Evolutionary conservation across 2,888 invertebrate genomes (phyloP).

Genomic region (Aspidiotus rigidus): DNA sequence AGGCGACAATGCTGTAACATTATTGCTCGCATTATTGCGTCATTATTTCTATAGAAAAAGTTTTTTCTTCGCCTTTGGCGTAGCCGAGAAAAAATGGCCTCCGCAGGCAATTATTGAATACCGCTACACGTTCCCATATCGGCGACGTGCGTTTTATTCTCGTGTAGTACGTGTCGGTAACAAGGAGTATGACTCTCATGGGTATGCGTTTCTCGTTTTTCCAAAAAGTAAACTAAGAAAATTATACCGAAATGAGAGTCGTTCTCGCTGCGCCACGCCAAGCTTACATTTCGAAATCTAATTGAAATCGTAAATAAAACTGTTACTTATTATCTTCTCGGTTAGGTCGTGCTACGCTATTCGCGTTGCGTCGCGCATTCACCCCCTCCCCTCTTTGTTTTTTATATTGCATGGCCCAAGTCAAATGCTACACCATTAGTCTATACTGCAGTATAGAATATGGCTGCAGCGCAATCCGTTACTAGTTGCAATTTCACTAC

Average conservation of each 20-base stretch:
- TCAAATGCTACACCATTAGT: no score
- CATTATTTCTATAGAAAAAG: neutral
- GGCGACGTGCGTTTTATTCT: neutral
- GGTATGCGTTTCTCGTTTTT: neutral
- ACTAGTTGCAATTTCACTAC: no score
- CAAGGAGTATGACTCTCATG: neutral
- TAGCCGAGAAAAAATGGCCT: conserved; percentile 4
- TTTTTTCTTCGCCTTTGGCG: neutral
- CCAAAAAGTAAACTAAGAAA: neutral
- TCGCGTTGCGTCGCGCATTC: no score
- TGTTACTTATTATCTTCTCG: conserved; percentile 12
- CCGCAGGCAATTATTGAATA: conserved; percentile 4
- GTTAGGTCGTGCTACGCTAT: neutral
- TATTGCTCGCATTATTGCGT: neutral
- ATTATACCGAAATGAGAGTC: neutral
- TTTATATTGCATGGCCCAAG: no score
- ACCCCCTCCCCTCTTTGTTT: no score
- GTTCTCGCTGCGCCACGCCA: neutral
- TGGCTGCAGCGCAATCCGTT: no score
- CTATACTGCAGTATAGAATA: no score
- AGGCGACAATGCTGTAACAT: conserved; percentile 1
- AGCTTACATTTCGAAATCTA: conserved; percentile 3
- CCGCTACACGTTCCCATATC: neutral
- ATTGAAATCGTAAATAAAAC: conserved; percentile 18
- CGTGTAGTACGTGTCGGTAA: neutral